Evolutionary conservation across 1,140 invertebrate genomes (phyloP).

Genomic region (Sesamia nonagrioides): DNA sequence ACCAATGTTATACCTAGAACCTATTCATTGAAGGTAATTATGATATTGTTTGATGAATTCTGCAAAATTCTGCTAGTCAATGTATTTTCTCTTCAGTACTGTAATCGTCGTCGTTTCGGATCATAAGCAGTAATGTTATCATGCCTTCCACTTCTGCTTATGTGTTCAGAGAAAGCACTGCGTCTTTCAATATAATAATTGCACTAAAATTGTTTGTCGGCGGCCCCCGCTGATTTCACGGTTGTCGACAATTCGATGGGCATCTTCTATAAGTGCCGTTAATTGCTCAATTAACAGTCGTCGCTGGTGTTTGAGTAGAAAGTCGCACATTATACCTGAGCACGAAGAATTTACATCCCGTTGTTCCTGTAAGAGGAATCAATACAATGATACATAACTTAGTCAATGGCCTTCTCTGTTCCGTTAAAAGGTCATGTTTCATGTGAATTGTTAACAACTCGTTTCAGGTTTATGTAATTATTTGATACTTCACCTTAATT

Average conservation of each 20-base stretch:
- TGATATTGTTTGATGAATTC: too few relatives aligned
- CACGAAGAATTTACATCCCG: neutral
- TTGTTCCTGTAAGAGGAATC: neutral
- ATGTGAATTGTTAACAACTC: too few relatives aligned
- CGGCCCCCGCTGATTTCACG: neutral
- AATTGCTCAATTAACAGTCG: neutral
- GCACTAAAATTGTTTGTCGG: neutral
- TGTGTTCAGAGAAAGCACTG: neutral
- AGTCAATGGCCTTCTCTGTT: too few relatives aligned
- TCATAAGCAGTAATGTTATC: neutral
- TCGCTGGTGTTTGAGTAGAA: neutral
- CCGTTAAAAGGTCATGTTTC: too few relatives aligned
- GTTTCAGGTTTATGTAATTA: too few relatives aligned
- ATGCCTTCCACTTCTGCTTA: neutral
- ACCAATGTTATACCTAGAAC: too few relatives aligned
- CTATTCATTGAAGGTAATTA: too few relatives aligned
- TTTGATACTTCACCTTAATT: too few relatives aligned
- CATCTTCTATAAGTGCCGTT: neutral
- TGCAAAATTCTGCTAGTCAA: neutral
- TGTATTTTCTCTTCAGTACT: neutral
- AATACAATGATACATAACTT: too few relatives aligned
- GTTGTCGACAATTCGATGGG: conserved; percentile 7
- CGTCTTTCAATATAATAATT: conserved; percentile 14
- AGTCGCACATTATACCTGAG: neutral
- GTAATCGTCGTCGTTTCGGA: neutral